Conservation (phyloP, 2,113 vertebrate species). For the Eidolon helvum region DNA sequence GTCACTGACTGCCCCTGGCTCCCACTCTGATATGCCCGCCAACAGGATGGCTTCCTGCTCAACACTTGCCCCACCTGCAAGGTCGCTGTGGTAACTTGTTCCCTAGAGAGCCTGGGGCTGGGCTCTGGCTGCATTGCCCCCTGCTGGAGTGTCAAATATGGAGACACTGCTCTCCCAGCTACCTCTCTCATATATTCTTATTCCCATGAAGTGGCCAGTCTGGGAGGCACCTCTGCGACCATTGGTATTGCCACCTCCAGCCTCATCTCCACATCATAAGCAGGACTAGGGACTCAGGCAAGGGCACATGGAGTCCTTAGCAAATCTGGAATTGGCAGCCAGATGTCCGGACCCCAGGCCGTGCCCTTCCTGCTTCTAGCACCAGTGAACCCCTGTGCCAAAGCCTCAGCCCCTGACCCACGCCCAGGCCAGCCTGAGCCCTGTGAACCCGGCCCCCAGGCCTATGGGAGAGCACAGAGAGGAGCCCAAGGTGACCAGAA, state of each 20-base stretch:
- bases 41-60: neutral
- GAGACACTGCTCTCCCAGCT: neutral
- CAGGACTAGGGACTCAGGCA: neutral
- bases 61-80: neutral
- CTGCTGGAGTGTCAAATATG: neutral
- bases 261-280: neutral
- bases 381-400: neutral
- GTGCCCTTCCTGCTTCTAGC: neutral
- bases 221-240: neutral
- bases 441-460: neutral
- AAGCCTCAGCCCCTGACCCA: neutral
- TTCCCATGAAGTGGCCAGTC: neutral
- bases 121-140: neutral
- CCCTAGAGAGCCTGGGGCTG: neutral
- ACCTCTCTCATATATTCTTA: neutral
- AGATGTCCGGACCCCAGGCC: neutral
- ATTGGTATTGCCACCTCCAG: neutral
- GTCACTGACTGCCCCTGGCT: neutral
- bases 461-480: neutral
- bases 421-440: no score
- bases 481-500: neutral
- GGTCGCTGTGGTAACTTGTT: neutral
- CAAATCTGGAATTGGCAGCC: neutral
- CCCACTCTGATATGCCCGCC: neutral
- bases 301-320: neutral